These are phyloP conservation scores for Phataginus tricuspis DNA, from an alignment of 2,797 vertebrate species.

Conservation along the genomic window DNA sequence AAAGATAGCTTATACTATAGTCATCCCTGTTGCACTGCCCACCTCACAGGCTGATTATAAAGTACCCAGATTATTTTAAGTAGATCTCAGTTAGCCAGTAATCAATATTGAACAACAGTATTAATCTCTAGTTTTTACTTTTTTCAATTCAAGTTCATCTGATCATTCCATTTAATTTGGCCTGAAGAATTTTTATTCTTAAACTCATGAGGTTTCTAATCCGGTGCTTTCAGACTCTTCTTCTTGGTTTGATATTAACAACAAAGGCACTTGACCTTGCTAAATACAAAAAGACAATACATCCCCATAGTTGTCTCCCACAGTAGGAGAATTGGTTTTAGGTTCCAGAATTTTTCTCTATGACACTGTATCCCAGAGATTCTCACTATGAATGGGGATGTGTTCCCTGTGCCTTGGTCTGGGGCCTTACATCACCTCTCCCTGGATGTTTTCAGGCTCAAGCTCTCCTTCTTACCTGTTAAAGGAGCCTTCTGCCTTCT, in stretches of 20 bases:
- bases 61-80: not conserved
- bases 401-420: not conserved
- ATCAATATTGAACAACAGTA: not conserved
- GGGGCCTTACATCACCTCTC: not conserved
- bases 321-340: not conserved
- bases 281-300: not conserved
- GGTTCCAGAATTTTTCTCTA: not conserved
- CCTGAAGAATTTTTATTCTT: not conserved
- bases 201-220: not conserved
- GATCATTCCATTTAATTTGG: not conserved
- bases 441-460: not conserved
- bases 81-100: not conserved
- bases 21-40: not conserved
- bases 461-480: not conserved
- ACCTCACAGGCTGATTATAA: not conserved
- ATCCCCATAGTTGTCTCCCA: not conserved
- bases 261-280: not conserved
- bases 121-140: not conserved
- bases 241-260: not conserved
- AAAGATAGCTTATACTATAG: not conserved
- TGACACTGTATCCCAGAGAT: not conserved
- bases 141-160: not conserved
- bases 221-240: not conserved
- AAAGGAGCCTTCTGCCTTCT: not conserved
- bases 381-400: not conserved